Evolutionary conservation across 1,140 invertebrate species (phyloP), one percentile per base, ranked within the genome.

Genomic region (Latrodectus geometricus): DNA sequence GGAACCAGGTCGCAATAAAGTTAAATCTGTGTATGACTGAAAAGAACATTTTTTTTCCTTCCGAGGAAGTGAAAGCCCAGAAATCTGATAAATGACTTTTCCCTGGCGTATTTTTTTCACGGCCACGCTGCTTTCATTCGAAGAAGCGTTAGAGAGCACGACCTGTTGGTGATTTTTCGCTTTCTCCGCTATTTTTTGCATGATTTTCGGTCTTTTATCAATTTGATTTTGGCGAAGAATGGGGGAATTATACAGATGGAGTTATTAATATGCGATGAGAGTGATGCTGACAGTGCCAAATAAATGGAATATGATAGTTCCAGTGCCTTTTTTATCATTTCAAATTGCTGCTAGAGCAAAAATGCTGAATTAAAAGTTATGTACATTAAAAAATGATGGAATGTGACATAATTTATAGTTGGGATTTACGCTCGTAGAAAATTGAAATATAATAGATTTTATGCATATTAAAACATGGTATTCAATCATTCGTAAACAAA

Each of bases 1-100:
- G 68, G 68, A 69, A 69, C 17, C 68, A 69, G 68, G 68, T 69
- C 68, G 68, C 68, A 69, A 69, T 69, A 69, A 69, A 69, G 68
- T 69, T 69, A 69, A 69, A 69, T 69, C 68, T 69, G 68, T 69
- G 68, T 69, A 69, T 69, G 68, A 69, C 68, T 69, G 68, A 69
- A 69, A 69, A 69, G 20, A 21, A 20, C 68, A 20, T 69, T 69
- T 23, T 69, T 69, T 69, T 69, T 69, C 20, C 68, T 23, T 69
- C 54, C 54, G 11, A 14, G 17, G 11, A 69, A 69, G 9, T 20
- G 17, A 11, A 8, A 11, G 20, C 14, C 17, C 14, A n/a, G 20
- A n/a, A 69, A 69, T 69, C 68, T 69, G 68, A 69, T 69, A 69
- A 69, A 69, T 69, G 68, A 69, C 68, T 21, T 69, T 69, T 69